A percentile compares a stretch with the other conserved stretches of the same genome.
phyloP scores from a whole-genome alignment of 2,888 invertebrate genomes.

The Sicus ferrugineus region DNA sequence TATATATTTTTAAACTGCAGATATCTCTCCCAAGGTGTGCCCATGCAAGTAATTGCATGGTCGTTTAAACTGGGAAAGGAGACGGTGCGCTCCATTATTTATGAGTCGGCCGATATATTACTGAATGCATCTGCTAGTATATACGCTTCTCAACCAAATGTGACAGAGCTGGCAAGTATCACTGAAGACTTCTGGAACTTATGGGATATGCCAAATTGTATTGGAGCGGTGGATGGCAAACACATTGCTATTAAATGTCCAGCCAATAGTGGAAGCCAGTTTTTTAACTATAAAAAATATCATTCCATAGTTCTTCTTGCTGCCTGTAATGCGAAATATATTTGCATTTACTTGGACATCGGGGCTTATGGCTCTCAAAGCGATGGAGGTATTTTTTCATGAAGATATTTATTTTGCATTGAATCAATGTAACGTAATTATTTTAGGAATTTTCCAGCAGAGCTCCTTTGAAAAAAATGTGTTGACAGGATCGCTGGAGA shows the following conservation, averaged over 20 bases:
- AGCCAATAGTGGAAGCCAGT: slow-evolving; percentile 31
- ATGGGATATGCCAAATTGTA: slow-evolving; percentile 26
- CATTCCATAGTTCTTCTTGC: slow-evolving; percentile 34
- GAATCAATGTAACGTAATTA: not conserved
- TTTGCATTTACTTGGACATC: slow-evolving; percentile 34
- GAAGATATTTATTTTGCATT: not conserved
- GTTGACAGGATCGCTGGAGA: not conserved
- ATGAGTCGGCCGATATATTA: slow-evolving; percentile 24
- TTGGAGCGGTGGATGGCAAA: slow-evolving; percentile 8
- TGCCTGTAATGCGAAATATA: slow-evolving; percentile 37
- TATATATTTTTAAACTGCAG: slow-evolving; percentile 9
- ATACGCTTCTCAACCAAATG: slow-evolving; percentile 28
- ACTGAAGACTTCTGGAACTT: slow-evolving; percentile 15
- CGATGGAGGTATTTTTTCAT: slow-evolving; percentile 29
- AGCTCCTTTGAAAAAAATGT: not conserved
- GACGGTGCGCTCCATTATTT: slow-evolving; percentile 26
- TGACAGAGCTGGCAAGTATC: slow-evolving; percentile 8
- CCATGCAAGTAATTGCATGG: slow-evolving; percentile 30
- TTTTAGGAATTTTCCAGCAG: not conserved
- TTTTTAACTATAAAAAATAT: slow-evolving; percentile 13
- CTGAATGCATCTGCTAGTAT: slow-evolving; percentile 22
- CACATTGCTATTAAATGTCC: slow-evolving; percentile 2
- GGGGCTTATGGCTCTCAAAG: slow-evolving; percentile 31
- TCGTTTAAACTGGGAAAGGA: slow-evolving; percentile 33
- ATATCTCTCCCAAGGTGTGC: slow-evolving; percentile 29